A percentile compares a stretch with the other conserved stretches of the same genome.
Conservation (phyloP, 2,797 vertebrate genomes). For the Podarcis lilfordi region DNA sequence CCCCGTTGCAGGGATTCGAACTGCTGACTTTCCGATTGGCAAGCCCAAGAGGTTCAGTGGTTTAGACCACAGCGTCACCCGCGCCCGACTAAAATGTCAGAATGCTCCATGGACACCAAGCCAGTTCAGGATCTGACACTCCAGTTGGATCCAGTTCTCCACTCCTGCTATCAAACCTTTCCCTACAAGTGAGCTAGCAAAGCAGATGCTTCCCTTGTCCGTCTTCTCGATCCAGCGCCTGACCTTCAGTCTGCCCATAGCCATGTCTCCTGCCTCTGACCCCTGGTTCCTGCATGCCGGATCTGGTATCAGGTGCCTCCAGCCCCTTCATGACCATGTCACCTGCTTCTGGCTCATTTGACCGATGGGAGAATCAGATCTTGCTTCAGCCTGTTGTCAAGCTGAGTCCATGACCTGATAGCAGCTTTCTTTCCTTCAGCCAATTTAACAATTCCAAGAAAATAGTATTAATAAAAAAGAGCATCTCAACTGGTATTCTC, state of each 20-base stretch:
- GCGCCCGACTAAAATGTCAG: too few species aligned
- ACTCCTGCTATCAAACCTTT: too few species aligned
- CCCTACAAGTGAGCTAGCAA: neutral
- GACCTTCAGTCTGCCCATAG: neutral
- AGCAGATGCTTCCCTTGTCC: neutral
- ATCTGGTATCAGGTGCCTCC: neutral
- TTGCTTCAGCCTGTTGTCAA: neutral
- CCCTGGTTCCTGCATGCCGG: neutral
- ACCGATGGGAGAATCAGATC: neutral
- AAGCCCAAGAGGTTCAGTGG: too few species aligned
- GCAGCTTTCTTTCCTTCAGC: neutral
- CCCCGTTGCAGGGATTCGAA: too few species aligned
- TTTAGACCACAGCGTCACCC: too few species aligned
- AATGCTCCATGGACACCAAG: too few species aligned
- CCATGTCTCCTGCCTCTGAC: neutral
- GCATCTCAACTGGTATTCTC: neutral
- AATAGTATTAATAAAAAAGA: neutral
- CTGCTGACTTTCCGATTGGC: too few species aligned
- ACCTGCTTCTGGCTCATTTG: neutral
- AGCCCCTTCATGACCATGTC: neutral
- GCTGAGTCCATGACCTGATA: neutral
- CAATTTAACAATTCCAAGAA: neutral
- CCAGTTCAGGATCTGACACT: too few species aligned
- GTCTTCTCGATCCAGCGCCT: neutral
- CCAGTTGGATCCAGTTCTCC: too few species aligned